Evolutionary conservation across 1,140 invertebrate species (phyloP), one percentile per base, ranked within the genome.

Genomic region (Cylas formicarius): DNA sequence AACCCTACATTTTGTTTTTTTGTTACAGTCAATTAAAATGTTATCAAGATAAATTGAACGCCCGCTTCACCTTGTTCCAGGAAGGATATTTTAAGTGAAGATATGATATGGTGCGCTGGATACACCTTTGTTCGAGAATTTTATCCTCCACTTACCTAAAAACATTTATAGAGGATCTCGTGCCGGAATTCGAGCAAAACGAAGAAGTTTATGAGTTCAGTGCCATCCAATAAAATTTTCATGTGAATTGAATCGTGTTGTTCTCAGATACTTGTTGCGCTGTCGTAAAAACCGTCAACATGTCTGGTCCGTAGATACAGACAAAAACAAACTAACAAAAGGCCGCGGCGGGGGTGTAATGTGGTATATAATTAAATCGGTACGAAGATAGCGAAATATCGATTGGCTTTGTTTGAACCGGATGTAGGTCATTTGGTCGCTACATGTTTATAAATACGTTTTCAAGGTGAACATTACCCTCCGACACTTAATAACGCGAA

Each of bases 351-450:
- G 44, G 32, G 19, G 27, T 38, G 21, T 21, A 37, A 37, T 37
- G 32, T 38, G 22, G 13, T 26, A 46, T 18, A 31, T 38, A 45
- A 45, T 47, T 47, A 40, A 20, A 26, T 26, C 20, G 36, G 5
- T 11, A 22, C 26, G n/a, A 37, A 22, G 43, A 20, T 22, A 38
- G 43, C 33, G 27, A 18, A 39, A 35, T 33, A 52, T 52, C 38
- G 51, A 53, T 50, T 36, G 35, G 34, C 38, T 50, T 50, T 53
- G 47, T 49, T 42, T 37, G 31, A 8, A n/a, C 32, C 31, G 39
- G 33, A 53, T 52, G 50, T 53, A 44, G 51, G 51, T 53, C 51
- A 53, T 50, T 38, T 20, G 33, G 40, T 11, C 21, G 35, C 26
- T 32, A 39, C 45, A 41, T 48, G 36, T 52, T 43, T 35, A 47